Evolutionary conservation across 2,888 invertebrate genomes (phyloP).

Genomic region (Sesia apiformis): DNA sequence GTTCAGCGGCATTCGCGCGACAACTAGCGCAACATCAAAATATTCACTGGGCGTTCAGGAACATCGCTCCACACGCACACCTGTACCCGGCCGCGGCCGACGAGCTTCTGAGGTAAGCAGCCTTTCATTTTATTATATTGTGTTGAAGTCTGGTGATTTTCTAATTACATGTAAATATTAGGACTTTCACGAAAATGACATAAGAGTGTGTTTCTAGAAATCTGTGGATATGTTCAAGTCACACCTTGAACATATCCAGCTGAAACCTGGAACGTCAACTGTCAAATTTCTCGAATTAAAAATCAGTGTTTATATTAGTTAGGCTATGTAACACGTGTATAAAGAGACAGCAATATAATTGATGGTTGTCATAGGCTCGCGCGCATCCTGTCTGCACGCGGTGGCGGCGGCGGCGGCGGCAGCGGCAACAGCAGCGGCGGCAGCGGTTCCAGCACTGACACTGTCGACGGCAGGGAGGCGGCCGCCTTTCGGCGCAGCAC

Average conservation of each 20-base stretch:
- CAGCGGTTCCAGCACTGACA: constrained; percentile 73
- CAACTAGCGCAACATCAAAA: constrained; percentile 94
- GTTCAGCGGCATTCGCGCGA: constrained; percentile 88
- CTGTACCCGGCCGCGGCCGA: constrained; percentile 94
- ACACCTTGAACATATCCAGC: too few relatives aligned
- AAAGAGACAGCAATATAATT: too few relatives aligned
- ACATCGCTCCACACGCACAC: constrained; percentile 96
- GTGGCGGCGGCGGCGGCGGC: constrained; percentile 70
- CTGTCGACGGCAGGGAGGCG: constrained; percentile 87
- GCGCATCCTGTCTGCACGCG: constrained; percentile 89
- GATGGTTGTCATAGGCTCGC: constrained; percentile 73
- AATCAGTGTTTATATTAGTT: too few relatives aligned
- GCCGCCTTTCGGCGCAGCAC: constrained; percentile 89
- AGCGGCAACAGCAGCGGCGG: constrained; percentile 23
- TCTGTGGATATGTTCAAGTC: too few relatives aligned
- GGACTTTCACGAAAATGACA: too few relatives aligned
- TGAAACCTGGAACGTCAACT: too few relatives aligned
- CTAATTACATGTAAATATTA: too few relatives aligned
- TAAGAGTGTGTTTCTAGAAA: too few relatives aligned
- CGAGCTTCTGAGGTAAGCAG: constrained; percentile 82
- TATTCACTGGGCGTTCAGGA: constrained; percentile 97
- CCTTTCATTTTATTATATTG: neutral
- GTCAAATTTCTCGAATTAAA: too few relatives aligned
- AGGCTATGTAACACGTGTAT: too few relatives aligned
- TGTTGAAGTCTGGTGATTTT: too few relatives aligned